Evolutionary conservation across 2,888 invertebrate genomes (phyloP), one percentile per base, ranked within the genome.

Genomic region (Melanotus villosus): DNA sequence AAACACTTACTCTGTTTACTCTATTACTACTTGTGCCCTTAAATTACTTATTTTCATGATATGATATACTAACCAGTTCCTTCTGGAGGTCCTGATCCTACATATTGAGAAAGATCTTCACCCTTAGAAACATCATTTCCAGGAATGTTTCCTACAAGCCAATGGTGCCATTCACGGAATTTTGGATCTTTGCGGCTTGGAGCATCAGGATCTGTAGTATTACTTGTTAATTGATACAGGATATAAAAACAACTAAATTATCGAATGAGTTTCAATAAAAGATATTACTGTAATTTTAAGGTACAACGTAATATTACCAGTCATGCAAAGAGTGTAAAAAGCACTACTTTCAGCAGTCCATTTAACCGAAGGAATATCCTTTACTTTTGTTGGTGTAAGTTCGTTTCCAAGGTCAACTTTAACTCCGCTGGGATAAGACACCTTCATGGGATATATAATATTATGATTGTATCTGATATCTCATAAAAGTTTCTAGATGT

Each of bases 121-220:
- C 92, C 92, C 74, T 88, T 87, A 10, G 81, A 80, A 47, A 93
- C 78, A 73, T 92, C 88, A 63, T 84, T 85, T 26, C 90, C 92
- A n/a, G 89, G 89, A 78, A 94, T 91, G 79, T 94, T 94, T 23
- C 89, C 91, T 30, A 93, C 89, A 9, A 93, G 84, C 93, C 93
- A 94, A 82, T 94, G 93, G 76, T 91, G 90, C 89, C 91, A 92
- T 84, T 94, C 93, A 19, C 92, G 86, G 75, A 88, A 89, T 73
- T 87, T 90, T 0, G 93, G 93, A 59, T 89, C 88, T 71, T 87
- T 86, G 26, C 93, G 87, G 75, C 90, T 91, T 3, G 93, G 93
- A 0, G 93, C 93, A 85, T 94, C 94, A 2, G 93, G 93, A 84
- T 94, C 94, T 65, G 23, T 21, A 38, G 2, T 26, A 7, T 14